Evolutionary conservation across 2,888 invertebrate genomes (phyloP), one percentile per base, ranked within the genome.

Genomic region (Neoascia interrupta): DNA sequence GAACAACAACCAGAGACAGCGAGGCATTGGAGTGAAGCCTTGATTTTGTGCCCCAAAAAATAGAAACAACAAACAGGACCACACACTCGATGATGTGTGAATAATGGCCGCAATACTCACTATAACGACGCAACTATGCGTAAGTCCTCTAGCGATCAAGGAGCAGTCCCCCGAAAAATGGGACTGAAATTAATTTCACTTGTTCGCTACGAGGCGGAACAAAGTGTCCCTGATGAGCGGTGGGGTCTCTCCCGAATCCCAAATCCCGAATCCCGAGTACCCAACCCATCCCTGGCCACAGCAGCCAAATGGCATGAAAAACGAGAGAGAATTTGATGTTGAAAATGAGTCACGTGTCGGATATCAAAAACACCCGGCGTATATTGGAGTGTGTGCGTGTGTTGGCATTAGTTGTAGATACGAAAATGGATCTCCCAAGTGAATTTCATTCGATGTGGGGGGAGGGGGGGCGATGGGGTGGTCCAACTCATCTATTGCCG

Each of bases 281-380:
- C 16, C 16, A 10, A 5, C 39, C 39, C 39, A 31, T 26, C 26
- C 8, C n/a, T n/a, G n/a, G n/a, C 49, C 45, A 31, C 43, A 19
- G 45, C 31, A 8, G 13, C 10, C 18, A 10, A 37, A 66, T 60
- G 51, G 37, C 34, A 66, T 53, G 45, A 53, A 47, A 66, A 68
- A 61, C 53, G 56, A 49, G 47, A 45, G 28, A 31, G 39, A 72
- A 56, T 66, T 58, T 21, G 6, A 66, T 58, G 58, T 11, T 26
- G 16, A 66, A n/a, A 72, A 79, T 72, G 72, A 83, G 83, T 84
- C 84, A 84, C 84, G 84, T 83, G 83, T 83, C 73, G 69, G 81
- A 82, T 83, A 84, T 84, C 83, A 83, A 81, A 75, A 81, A 80
- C 84, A 84, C 82, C 83, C 84, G 84, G 81, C 43, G 11, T 28